Evolutionary conservation across 2,888 invertebrate species (phyloP), one percentile per base, ranked within the genome.

Genomic region (Drosophila picticornis): DNA sequence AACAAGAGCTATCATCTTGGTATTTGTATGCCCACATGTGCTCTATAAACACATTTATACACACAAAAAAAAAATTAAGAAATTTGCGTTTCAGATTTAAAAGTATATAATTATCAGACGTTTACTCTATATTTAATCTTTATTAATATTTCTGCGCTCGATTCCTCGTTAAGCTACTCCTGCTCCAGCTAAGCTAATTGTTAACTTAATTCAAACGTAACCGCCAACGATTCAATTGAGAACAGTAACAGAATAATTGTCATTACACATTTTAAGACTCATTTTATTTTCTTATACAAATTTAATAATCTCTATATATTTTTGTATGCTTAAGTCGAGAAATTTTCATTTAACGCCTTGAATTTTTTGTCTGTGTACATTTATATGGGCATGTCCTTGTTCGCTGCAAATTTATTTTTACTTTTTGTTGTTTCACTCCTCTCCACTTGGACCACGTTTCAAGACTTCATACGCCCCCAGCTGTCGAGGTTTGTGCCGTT

Each of bases 371-470:
- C 4, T 32, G 43, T 40, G 25, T 70, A 22, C 16, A 32, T 25
- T 31, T 48, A 16, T 32, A 48, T 25, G 53, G 56, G 40, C 77
- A 80, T 78, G 82, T 80, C 81, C 80, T 80, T 81, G 82, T 72
- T 61, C 56, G 67, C 68, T 66, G 36, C 48, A 61, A 69, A 38
- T 75, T 53, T 58, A 63, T 77, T 83, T 81, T 81, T 84, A 84
- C 84, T 84, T 81, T 73, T 78, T 68, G 56, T 53, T 51, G 46
- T 50, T 50, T 43, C 11, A 27, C n/a, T 38, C 34, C 19, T 51
- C 25, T 31, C 55, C 62, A 62, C 59, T 74, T 75, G 55, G 63
- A 58, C 57, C 74, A 81, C 70, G 69, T 78, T 79, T 67, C 50
- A 63, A 70, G 75, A 66, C 81, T 70, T 62, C 67, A 68, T 72